These are phyloP conservation scores for Anisognathus igniventris DNA, from an alignment of 2,797 vertebrate genomes.

Conservation along the genomic window DNA sequence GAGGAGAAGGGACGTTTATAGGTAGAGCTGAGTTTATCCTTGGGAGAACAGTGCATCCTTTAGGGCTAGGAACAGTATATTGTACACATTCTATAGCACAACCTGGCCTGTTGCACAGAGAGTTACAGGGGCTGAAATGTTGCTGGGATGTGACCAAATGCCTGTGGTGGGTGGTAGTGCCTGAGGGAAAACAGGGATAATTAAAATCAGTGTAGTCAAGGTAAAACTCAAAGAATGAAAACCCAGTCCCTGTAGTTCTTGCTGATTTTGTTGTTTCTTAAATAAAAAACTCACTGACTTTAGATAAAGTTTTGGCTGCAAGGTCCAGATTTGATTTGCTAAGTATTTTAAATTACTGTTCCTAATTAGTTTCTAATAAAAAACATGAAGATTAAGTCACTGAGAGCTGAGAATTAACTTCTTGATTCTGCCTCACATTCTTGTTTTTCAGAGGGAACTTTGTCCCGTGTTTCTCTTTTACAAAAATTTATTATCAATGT, in stretches of 20 bases:
- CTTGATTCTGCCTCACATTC: not conserved
- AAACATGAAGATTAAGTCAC: not conserved
- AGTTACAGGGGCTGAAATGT: not conserved
- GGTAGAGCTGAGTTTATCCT: not conserved
- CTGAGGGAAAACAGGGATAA: not conserved
- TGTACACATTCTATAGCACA: not conserved
- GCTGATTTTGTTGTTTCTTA: not conserved
- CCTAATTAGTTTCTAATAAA: not conserved
- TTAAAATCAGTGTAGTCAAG: not conserved
- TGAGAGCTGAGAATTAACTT: not conserved
- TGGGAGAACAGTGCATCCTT: not conserved
- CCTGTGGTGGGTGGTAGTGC: not conserved
- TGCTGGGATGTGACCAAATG: not conserved
- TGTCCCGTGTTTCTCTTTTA: not conserved
- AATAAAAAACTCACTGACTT: not conserved
- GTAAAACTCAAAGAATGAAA: not conserved
- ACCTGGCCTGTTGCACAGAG: not conserved
- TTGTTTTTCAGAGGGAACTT: not conserved
- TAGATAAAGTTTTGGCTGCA: not conserved
- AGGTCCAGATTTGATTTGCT: not conserved
- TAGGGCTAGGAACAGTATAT: not conserved
- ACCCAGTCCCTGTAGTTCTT: not conserved
- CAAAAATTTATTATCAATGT: not conserved
- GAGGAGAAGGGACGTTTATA: conserved; percentile 15
- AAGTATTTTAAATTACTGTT: not conserved